These are phyloP conservation scores for Selenia dentaria DNA, from an alignment of 2,888 invertebrate species.

Conservation along the genomic window DNA sequence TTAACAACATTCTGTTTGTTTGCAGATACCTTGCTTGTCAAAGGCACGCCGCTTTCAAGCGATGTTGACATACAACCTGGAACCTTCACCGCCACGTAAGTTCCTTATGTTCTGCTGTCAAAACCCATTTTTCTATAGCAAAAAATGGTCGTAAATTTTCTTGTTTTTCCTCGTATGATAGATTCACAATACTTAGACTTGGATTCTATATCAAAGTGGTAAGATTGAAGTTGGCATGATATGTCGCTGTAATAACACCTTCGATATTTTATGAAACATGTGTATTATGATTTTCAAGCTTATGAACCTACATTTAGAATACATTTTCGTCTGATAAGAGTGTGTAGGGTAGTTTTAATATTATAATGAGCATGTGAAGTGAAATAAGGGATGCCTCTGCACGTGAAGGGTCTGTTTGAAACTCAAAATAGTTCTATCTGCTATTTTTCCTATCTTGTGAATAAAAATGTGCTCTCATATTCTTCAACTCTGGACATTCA, in stretches of 20 bases:
- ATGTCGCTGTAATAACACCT: conserved; percentile 7
- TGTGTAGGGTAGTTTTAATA: conserved; percentile 51
- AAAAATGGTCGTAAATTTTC: conserved; percentile 21
- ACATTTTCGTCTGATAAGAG: conserved; percentile 21
- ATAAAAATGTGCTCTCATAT: conserved; percentile 3
- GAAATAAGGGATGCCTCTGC: conserved; percentile 52
- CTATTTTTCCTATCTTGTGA: conserved; percentile 4
- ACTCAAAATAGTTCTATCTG: conserved; percentile 36
- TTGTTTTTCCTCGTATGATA: conserved; percentile 32
- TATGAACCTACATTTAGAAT: conserved; percentile 15
- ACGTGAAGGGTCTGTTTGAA: conserved; percentile 54
- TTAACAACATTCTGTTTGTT: conserved; percentile 49
- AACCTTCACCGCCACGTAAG: conserved; percentile 49
- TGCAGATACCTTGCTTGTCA: conserved; percentile 65
- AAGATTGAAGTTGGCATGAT: conserved; percentile 34
- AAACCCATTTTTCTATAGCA: conserved; percentile 23
- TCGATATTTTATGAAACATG: conserved; percentile 6
- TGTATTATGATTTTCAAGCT: conserved; percentile 12
- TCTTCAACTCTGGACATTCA: no score
- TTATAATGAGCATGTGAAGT: conserved; percentile 59
- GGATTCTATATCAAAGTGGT: conserved; percentile 31
- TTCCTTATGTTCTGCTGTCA: conserved; percentile 24
- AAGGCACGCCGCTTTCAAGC: conserved; percentile 53
- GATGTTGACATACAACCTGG: conserved; percentile 43
- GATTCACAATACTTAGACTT: conserved; percentile 36